Base-by-base conservation (phyloP, 2,113 vertebrate species). In the Craseonycteris thonglongyai region DNA sequence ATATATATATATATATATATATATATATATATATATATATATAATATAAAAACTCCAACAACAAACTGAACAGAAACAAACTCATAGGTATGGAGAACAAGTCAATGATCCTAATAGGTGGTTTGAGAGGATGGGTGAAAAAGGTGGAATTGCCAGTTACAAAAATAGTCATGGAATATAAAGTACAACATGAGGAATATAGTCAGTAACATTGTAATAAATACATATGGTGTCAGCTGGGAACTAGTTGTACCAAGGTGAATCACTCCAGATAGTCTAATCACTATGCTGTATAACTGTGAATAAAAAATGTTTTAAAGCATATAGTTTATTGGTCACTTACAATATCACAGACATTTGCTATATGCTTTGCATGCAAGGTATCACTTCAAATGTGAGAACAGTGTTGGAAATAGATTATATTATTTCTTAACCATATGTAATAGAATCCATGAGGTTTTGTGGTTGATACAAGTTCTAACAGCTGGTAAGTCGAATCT, bases 381-480 rank as follows among this genome's bases (percentile, higher is more conserved):
- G 8, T 47, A 10, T 63, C 10, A 61, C 56, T 94, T 88, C 54
- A 54, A 74, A 49, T 45, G 54, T 56, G 0, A 79, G 30, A 58
- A 40, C 3, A 51, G 19, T 65, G 12, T 78, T 40, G 16, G 0
- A 13, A 1, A 5, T 21, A 3, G 7, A 3, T 69, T 40, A 4
- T 87, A 49, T 40, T 54, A n/a, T 61, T 68, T 84, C 4, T 24
- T 75, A 66, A 68, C 33, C 22, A 1, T 61, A 74, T 18, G 26
- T 4, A 28, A 40, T 26, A 58, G 38, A 80, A 89, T 54, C 13
- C 6, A 33, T 45, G 24, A 26, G 7, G 7, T 68, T 68, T 66
- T 68, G 10, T 26, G 38, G n/a, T 33, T 33, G 10, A 30, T 5
- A 30, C 5, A 33, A 10, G 3, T 30, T 75, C 21, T 69, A 74